phyloP scores from a whole-genome alignment of 2,888 invertebrate species.

The Argyresthia albistria region DNA sequence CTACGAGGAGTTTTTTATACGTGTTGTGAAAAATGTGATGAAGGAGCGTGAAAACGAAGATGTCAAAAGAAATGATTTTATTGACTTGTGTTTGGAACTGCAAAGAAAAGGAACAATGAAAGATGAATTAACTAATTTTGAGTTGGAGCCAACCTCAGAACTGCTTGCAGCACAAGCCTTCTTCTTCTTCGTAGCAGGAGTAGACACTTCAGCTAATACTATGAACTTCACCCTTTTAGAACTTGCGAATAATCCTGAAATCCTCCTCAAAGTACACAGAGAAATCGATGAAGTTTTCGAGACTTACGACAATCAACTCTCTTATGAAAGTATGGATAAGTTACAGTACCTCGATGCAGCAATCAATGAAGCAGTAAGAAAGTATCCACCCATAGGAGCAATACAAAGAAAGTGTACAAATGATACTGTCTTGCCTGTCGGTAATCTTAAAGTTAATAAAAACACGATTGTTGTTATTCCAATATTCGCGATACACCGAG shows the following conservation, averaged over 20 bases:
- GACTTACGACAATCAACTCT: constrained; percentile 24
- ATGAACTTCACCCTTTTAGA: constrained; percentile 44
- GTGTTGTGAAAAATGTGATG: constrained; percentile 33
- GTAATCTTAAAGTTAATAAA: constrained; percentile 28
- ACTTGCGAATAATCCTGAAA: constrained; percentile 37
- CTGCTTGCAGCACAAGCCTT: constrained; percentile 53
- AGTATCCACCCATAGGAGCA: constrained; percentile 37
- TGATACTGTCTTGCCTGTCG: constrained; percentile 28
- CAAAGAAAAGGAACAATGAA: constrained; percentile 33
- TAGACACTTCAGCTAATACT: constrained; percentile 47
- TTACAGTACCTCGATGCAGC: constrained; percentile 50
- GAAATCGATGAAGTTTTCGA: constrained; percentile 43
- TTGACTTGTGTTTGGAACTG: constrained; percentile 39
- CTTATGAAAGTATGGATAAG: constrained; percentile 33
- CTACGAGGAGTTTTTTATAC: constrained; percentile 37
- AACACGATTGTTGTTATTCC: constrained; percentile 23
- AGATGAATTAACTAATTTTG: constrained; percentile 30
- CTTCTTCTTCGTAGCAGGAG: constrained; percentile 56
- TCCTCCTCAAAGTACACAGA: constrained; percentile 35
- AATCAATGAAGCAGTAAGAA: constrained; percentile 37
- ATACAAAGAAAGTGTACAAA: constrained; percentile 33
- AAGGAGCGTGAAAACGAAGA: constrained; percentile 21
- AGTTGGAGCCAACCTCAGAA: constrained; percentile 35
- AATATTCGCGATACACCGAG: constrained; percentile 37
- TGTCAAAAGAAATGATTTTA: constrained; percentile 32